Base-by-base conservation (phyloP, 2,797 vertebrate genomes). In the Scomberomorus guttatus region DNA sequence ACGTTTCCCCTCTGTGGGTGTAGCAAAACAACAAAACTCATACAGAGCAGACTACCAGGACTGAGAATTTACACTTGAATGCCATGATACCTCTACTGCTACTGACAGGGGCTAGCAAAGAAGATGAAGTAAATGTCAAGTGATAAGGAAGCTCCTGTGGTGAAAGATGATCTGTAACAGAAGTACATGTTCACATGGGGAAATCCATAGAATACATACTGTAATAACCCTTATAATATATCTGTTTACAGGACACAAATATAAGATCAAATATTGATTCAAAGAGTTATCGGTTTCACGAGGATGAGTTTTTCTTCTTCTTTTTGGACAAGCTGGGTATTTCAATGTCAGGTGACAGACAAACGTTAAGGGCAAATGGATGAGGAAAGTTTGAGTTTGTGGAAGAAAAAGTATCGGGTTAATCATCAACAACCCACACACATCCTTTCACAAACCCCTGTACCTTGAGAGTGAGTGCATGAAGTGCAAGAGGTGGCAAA, bases 91-190 rank as follows among this genome's bases (percentile, higher is more conserved):
- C 60, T 25, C 22, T 2, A 2, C 52, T 46, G 15, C 17, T 29
- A 61, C n/a, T n/a, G n/a, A n/a, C n/a, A n/a, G n/a, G 17, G 10
- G 14, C 12, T 37, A 29, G 27, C 25, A 63, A 65, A 50, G 17
- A 29, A 48, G 6, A 68, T 54, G 10, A 34, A 42, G 46, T 61
- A 84, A 87, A 90, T 81, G 86, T 83, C 81, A 85, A 82, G 66
- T 15, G 82, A 84, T 80, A 75, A 79, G 54, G 67, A 70, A 57
- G 32, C 29, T 56, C 55, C 42, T 82, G 83, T 61, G 77, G 81
- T 81, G 67, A 65, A 51, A 3, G 56, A 71, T 83, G 83, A 87
- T 67, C 54, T 81, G 84, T 82, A 82, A 75, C 78, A 77, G 79
- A 72, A 87, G 75, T 42, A 37, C 73, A 24, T 0, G 24, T 39